phyloP scores from a whole-genome alignment of 2,888 invertebrate genomes.

The Ochropleura plecta region DNA sequence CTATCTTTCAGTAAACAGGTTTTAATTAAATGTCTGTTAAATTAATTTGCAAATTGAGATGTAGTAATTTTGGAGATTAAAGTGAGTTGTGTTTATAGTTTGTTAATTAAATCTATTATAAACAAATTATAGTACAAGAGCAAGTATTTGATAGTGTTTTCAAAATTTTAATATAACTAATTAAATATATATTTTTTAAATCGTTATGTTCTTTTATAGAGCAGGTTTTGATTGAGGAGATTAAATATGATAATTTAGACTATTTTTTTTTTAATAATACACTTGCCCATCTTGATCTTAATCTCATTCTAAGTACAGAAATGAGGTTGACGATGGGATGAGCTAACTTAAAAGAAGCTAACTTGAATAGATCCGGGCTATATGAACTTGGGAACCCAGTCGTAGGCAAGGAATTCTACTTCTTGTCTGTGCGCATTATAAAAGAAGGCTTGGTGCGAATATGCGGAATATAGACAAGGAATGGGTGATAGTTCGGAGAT shows the following conservation, averaged over 20 bases:
- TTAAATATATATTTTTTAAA: background rate
- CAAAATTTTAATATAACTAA: background rate
- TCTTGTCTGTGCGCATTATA: too few species aligned
- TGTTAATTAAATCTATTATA: conserved; percentile 21
- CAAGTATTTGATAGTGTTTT: background rate
- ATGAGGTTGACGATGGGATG: too few species aligned
- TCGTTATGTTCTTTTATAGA: background rate
- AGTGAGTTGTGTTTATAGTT: conserved; percentile 32
- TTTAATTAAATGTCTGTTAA: conserved; percentile 55
- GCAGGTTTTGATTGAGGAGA: background rate
- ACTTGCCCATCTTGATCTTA: too few species aligned
- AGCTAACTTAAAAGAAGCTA: too few species aligned
- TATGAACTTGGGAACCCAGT: too few species aligned
- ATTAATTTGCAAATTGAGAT: conserved; percentile 45
- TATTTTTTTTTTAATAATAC: too few species aligned
- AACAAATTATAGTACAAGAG: conserved; percentile 1
- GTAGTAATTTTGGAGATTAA: conserved; percentile 36
- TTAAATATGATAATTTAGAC: background rate
- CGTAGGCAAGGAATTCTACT: too few species aligned
- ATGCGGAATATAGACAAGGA: too few species aligned
- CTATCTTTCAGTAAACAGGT: conserved; percentile 44
- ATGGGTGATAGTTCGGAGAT: too few species aligned
- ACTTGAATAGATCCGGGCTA: too few species aligned
- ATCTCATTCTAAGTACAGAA: too few species aligned
- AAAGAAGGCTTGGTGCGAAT: too few species aligned